Evolutionary conservation across 2,888 invertebrate genomes (phyloP), one percentile per base, ranked within the genome.

Genomic region (Chrysolina oricalcia): DNA sequence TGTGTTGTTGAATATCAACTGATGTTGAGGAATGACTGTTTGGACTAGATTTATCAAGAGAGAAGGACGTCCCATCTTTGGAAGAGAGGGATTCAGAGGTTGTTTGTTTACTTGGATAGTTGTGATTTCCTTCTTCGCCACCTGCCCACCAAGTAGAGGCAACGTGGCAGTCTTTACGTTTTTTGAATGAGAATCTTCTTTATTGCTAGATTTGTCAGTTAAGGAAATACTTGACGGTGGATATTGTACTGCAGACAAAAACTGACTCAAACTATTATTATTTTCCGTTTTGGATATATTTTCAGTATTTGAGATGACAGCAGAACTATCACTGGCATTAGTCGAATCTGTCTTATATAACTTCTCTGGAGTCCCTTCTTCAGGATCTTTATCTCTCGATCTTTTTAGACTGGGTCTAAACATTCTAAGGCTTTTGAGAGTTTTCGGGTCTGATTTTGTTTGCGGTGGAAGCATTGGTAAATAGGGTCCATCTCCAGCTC

Each of bases 371-470:
- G 62, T 68, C 13, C 46, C 75, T 59, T 75, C 73, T 19, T 46
- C 69, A 40, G 73, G 23, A 27, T 79, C 79, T 40, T 74, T 76
- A 21, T 81, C 81, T 68, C 78, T 76, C 46, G 77, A 71, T 64
- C 87, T 82, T 78, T 89, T 89, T 27, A 88, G 80, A 69, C 83
- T 87, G 3, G 89, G 90, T 80, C 91, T 87, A 78, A 90, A 91
- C 89, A 90, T 90, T 74, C 91, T 84, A 59, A 91, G 83, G 5
- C 90, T 89, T 84, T 90, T 91, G 3, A 91, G 84, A 8, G 90
- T 90, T 17, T 89, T 89, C 1, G 91, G 91, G 83, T 91, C 90
- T 77, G 90, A 87, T 74, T 85, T 87, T 15, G 82, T 71, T 65
- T 80, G 81, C 17, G 80, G 75, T 40, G 81, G 82, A 69, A 82